Conservation (phyloP, 1,140 invertebrate genomes). For the Lutraria rhynchaena region DNA sequence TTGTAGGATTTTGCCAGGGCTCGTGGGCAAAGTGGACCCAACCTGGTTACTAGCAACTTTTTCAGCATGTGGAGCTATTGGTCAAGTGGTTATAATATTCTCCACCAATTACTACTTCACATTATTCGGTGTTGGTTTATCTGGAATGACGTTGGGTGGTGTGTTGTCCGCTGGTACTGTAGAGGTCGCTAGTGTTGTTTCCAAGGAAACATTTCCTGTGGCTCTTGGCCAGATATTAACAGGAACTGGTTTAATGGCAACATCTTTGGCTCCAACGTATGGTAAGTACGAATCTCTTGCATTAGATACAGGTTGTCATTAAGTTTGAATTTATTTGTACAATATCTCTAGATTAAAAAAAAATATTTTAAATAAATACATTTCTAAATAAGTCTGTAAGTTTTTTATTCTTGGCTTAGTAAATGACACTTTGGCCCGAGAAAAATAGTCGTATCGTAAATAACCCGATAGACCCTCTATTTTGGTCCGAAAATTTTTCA, state of each 20-base stretch:
- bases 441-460: too few species aligned
- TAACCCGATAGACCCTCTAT: too few species aligned
- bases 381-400: too few species aligned
- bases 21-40: not conserved
- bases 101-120: not conserved
- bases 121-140: slow-evolving; percentile 9
- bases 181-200: not conserved
- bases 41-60: not conserved
- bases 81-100: not conserved
- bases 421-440: too few species aligned
- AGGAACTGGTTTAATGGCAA: not conserved
- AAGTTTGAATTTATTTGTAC: too few species aligned
- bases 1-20: not conserved
- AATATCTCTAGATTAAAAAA: too few species aligned
- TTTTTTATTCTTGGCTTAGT: too few species aligned
- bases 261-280: not conserved
- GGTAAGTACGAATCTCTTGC: not conserved
- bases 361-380: too few species aligned
- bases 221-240: slow-evolving; percentile 14
- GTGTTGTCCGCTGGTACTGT: not conserved
- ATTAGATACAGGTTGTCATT: not conserved
- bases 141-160: slow-evolving; percentile 16
- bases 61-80: not conserved
- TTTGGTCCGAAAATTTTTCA: too few species aligned
- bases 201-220: not conserved